Evolutionary conservation across 1,140 invertebrate species (phyloP).

Genomic region (Capitella teleta): DNA sequence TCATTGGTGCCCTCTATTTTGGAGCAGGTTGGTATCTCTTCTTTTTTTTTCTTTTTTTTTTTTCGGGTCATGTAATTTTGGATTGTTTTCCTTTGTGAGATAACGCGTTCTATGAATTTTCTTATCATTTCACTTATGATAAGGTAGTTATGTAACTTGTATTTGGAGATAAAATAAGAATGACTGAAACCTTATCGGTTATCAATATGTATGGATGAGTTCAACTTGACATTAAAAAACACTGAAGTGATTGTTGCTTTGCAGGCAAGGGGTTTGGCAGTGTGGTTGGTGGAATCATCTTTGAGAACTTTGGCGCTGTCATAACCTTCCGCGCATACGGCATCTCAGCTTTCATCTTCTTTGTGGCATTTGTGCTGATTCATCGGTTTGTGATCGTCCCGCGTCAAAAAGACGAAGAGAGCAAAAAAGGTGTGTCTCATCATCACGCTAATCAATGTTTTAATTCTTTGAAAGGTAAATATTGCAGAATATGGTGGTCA

Average conservation of each 20-base stretch:
- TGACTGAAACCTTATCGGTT: background rate
- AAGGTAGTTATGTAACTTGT: background rate
- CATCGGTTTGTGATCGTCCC: background rate
- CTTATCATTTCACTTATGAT: background rate
- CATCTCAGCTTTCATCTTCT: conserved; percentile 1
- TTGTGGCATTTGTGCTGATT: background rate
- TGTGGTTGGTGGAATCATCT: conserved; percentile 3
- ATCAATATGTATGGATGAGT: background rate
- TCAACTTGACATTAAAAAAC: background rate
- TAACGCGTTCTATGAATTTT: background rate
- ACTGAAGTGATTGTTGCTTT: background rate
- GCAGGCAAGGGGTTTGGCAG: conserved; percentile 8
- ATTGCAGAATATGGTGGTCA: too few relatives aligned
- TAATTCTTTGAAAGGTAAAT: too few relatives aligned
- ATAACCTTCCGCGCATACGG: conserved; percentile 7
- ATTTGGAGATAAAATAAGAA: background rate
- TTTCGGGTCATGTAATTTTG: background rate
- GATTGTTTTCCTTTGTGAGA: background rate
- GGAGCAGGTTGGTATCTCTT: conserved; percentile 21
- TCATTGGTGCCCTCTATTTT: conserved; percentile 60
- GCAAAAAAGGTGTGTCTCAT: background rate
- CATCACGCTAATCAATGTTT: too few relatives aligned
- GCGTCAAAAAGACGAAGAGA: background rate
- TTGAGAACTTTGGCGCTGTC: conserved; percentile 1
- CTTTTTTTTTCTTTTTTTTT: conserved; percentile 1